A percentile compares a stretch with the other conserved stretches of the same genome.
Conservation (phyloP, 2,113 vertebrate species). For the Lathamus discolor region DNA sequence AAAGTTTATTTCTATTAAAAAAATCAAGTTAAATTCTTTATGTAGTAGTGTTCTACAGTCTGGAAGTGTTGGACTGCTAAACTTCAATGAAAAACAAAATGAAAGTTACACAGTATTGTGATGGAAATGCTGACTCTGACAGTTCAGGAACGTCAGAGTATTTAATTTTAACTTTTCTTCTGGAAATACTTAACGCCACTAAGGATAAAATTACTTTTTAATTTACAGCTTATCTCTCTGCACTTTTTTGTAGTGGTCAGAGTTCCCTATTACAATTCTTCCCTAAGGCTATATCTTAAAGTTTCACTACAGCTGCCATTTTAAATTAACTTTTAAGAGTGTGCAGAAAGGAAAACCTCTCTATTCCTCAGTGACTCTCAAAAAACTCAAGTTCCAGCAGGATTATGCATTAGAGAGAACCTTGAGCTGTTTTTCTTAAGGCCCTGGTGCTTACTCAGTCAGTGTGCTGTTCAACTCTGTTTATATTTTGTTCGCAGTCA, state of each 20-base stretch:
- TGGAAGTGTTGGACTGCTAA: background rate
- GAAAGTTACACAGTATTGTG: background rate
- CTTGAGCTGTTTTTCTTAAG: constrained; percentile 62
- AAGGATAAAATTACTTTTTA: constrained; percentile 55
- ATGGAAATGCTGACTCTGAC: background rate
- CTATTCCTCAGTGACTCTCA: constrained; percentile 54
- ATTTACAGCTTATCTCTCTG: constrained; percentile 59
- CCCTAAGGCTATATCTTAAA: constrained; percentile 32
- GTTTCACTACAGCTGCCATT: constrained; percentile 53
- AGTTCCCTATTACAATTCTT: constrained; percentile 41
- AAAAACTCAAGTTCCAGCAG: constrained; percentile 55
- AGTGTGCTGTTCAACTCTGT: constrained; percentile 43
- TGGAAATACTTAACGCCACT: constrained; percentile 14
- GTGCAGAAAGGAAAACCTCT: constrained; percentile 52
- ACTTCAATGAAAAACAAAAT: background rate
- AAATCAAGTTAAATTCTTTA: background rate
- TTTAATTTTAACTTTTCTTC: constrained; percentile 2
- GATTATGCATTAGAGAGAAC: constrained; percentile 61
- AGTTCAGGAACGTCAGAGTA: background rate
- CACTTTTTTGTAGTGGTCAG: constrained; percentile 45
- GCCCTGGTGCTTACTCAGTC: constrained; percentile 23
- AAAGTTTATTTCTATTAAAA: background rate
- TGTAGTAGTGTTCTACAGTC: background rate
- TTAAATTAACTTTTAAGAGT: constrained; percentile 66
- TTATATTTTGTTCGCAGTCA: constrained; percentile 53